Evolutionary conservation across 2,113 vertebrate genomes (phyloP).

Genomic region (Sarotherodon lohbergeri): DNA sequence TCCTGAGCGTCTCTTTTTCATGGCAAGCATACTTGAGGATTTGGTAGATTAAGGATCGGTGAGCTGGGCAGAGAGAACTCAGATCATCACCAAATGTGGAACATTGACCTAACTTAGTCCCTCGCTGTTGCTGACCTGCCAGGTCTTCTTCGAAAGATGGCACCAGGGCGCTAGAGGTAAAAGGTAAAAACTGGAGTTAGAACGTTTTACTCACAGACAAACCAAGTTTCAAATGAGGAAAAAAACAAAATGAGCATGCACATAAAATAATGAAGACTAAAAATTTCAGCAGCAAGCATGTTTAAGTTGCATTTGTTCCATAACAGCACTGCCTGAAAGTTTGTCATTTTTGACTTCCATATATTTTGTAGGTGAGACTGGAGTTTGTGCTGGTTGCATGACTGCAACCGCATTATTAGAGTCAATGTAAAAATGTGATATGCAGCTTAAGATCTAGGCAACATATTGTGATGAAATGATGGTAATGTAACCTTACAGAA

Average conservation of each 20-base stretch:
- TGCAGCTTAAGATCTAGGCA: not conserved
- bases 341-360: not conserved
- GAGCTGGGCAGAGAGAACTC: slow-evolving; percentile 49
- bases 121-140: not conserved
- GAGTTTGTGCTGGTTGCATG: not conserved
- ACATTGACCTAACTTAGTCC: not conserved
- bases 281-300: not conserved
- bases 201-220: not conserved
- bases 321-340: not conserved
- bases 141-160: slow-evolving; percentile 26
- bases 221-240: not conserved
- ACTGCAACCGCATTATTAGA: not conserved
- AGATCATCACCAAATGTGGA: slow-evolving; percentile 50
- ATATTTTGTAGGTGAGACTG: not conserved
- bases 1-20: slow-evolving; percentile 65
- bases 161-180: slow-evolving; percentile 41
- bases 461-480: not conserved
- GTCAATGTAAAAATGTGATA: not conserved
- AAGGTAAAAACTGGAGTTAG: slow-evolving; percentile 41
- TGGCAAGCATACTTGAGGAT: slow-evolving; percentile 53
- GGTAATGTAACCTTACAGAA: not conserved
- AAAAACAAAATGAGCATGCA: not conserved
- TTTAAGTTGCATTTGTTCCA: not conserved
- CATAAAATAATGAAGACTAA: not conserved
- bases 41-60: slow-evolving; percentile 55